Evolutionary conservation across 2,888 invertebrate genomes (phyloP).

Genomic region (Onchidella celtica): DNA sequence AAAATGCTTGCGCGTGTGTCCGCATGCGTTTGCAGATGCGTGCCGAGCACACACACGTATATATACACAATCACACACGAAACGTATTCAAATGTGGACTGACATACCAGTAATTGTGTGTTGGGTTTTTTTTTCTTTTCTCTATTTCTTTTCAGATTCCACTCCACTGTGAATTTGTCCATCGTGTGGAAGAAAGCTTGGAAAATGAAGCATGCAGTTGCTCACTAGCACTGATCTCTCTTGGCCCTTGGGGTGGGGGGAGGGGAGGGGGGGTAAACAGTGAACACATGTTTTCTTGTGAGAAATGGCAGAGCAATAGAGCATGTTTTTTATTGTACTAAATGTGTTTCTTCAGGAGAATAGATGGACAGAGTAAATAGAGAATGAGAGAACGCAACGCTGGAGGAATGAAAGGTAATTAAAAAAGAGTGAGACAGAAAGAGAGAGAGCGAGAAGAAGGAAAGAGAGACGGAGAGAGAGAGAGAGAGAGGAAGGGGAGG

Average conservation of each 20-base stretch:
- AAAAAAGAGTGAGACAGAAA: neutral
- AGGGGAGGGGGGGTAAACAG: neutral
- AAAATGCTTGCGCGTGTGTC: too few species aligned
- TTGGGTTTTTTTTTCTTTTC: too few species aligned
- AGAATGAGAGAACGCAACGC: neutral
- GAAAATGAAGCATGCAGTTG: slow-evolving; percentile 81
- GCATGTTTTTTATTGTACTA: too few species aligned
- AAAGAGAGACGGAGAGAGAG: slow-evolving; percentile 6
- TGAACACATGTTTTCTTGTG: too few species aligned
- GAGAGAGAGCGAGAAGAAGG: neutral
- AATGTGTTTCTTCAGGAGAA: too few species aligned
- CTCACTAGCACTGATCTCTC: neutral
- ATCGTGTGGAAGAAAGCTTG: slow-evolving; percentile 98
- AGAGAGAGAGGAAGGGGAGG: neutral
- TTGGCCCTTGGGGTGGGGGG: neutral
- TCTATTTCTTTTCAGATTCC: slow-evolving; percentile 89
- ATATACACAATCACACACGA: too few species aligned
- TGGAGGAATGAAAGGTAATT: neutral
- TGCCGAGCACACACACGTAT: too few species aligned
- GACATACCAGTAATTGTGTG: too few species aligned
- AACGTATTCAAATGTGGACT: too few species aligned
- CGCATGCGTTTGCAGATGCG: too few species aligned
- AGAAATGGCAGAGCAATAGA: too few species aligned
- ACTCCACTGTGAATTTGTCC: slow-evolving; percentile 94
- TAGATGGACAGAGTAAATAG: neutral